Percentiles rank a stretch among this genome's conserved stretches.
These are phyloP conservation scores for Anoura caudifer DNA, from an alignment of 2,113 vertebrate species.

Conservation along the genomic window DNA sequence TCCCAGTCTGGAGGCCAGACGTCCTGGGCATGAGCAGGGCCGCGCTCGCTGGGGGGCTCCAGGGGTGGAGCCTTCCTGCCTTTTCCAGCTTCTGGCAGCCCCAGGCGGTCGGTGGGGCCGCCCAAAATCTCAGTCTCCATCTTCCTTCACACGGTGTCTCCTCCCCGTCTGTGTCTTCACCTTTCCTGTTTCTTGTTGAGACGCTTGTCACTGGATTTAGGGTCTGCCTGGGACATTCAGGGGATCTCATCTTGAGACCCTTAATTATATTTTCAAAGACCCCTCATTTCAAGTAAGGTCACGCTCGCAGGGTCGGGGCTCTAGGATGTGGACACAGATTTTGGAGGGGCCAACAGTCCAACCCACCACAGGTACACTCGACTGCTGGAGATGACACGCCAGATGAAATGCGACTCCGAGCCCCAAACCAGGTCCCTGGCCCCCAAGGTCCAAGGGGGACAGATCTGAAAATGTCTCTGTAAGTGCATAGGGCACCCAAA, in stretches of 20 bases:
- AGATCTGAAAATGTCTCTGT: fast-evolving
- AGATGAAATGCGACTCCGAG: too few species aligned
- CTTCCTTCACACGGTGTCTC: neutral
- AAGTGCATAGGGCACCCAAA: neutral
- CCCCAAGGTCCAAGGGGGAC: fast-evolving
- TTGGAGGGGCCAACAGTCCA: too few species aligned
- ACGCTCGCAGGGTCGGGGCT: fast-evolving
- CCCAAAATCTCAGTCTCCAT: neutral
- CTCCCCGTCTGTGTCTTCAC: too few species aligned
- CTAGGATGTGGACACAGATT: neutral
- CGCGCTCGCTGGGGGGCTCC: fast-evolving
- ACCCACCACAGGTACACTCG: neutral
- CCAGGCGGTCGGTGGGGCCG: fast-evolving
- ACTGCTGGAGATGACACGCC: too few species aligned
- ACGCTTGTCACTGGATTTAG: neutral
- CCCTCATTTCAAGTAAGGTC: neutral
- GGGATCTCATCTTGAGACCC: neutral
- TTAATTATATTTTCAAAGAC: neutral
- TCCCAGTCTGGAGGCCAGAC: neutral
- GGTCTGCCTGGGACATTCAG: neutral
- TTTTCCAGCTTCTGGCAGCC: neutral
- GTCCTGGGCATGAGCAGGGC: neutral
- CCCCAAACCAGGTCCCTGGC: neutral
- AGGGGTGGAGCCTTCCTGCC: fast-evolving
- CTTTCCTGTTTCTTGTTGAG: neutral